A percentile compares a stretch with the other conserved stretches of the same genome.
Evolutionary conservation across 1,140 invertebrate genomes (phyloP).

Genomic region (Scaptomyza montana): DNA sequence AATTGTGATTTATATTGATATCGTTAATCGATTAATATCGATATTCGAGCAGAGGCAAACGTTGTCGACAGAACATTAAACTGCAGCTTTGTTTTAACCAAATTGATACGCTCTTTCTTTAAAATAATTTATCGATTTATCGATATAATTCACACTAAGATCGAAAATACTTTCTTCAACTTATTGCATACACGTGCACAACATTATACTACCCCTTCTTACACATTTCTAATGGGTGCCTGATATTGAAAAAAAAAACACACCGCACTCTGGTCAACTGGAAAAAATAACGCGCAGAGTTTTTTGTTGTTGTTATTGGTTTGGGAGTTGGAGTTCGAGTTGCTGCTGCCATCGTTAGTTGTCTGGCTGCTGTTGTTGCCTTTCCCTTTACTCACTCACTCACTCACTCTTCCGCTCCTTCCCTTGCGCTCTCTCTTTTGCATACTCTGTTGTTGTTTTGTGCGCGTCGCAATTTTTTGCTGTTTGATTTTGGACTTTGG

Average conservation of each 20-base stretch:
- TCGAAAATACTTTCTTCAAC: too few relatives aligned
- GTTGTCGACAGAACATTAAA: too few relatives aligned
- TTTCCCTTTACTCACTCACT: neutral
- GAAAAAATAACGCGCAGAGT: conserved; percentile 66
- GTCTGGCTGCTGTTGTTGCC: conserved; percentile 10
- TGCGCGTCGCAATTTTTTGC: conserved; percentile 67
- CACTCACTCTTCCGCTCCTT: neutral
- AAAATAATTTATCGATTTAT: too few relatives aligned
- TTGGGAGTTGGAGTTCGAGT: conserved; percentile 22
- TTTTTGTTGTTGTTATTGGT: conserved; percentile 2
- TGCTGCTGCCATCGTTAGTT: conserved; percentile 21
- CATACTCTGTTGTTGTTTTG: conserved; percentile 28
- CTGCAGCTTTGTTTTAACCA: too few relatives aligned
- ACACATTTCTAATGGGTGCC: neutral
- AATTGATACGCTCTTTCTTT: too few relatives aligned
- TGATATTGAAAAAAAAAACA: conserved; percentile 9
- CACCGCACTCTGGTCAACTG: conserved; percentile 71
- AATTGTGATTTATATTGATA: too few relatives aligned
- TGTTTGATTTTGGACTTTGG: conserved; percentile 81
- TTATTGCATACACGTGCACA: too few relatives aligned
- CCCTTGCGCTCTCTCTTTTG: neutral
- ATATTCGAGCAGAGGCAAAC: too few relatives aligned
- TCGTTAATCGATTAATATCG: too few relatives aligned
- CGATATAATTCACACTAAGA: too few relatives aligned
- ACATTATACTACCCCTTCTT: neutral